Evolutionary conservation across 2,797 vertebrate genomes (phyloP), one percentile per base, ranked within the genome.

Genomic region (Odontamblyopus rebecca): DNA sequence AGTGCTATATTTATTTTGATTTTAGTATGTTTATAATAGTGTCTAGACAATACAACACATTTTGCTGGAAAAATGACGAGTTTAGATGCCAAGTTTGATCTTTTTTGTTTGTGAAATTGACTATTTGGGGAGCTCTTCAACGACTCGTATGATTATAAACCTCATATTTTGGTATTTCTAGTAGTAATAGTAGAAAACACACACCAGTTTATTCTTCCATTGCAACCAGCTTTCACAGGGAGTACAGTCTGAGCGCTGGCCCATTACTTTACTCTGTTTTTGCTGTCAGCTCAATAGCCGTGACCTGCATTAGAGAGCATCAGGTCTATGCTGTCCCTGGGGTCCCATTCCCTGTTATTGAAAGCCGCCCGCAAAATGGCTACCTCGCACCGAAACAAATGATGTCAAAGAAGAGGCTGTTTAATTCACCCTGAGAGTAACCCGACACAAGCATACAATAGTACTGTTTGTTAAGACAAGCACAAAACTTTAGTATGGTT

Each of bases 321-420:
- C 48, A 23, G 67, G 61, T 15, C 41, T 1, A 8, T 41, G 19
- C 29, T 0, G 61, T 75, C 79, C 74, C 71, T 1, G 5, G 30
- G 35, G 68, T 61, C 70, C 61, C 70, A 53, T 80, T 77, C 61
- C 70, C 61, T 29, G 32, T 60, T 32, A 38, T 0, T 27, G 71
- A 74, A 72, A 65, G 69, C 69, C 75, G 78, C 72, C 74, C 56
- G 78, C 73, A 73, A 81, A 65, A 62, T 4, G 65, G 77, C 81
- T 86, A 80, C 85, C 80, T 88, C 80, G 69, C 6, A 60, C 81
- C 78, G 71, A 74, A 69, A 61, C 50, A 59, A 82, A 66, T 23
- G 71, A 86, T 83, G 82, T 69, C 78, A 78, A 59, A 61, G 38
- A 19, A 65, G 69, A n/a, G 56, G 54, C 48, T 35, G 48, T 15